A percentile compares a stretch with the other conserved stretches of the same genome.
These are phyloP conservation scores for Pammene aurita DNA, from an alignment of 2,888 invertebrate species.

Conservation along the genomic window DNA sequence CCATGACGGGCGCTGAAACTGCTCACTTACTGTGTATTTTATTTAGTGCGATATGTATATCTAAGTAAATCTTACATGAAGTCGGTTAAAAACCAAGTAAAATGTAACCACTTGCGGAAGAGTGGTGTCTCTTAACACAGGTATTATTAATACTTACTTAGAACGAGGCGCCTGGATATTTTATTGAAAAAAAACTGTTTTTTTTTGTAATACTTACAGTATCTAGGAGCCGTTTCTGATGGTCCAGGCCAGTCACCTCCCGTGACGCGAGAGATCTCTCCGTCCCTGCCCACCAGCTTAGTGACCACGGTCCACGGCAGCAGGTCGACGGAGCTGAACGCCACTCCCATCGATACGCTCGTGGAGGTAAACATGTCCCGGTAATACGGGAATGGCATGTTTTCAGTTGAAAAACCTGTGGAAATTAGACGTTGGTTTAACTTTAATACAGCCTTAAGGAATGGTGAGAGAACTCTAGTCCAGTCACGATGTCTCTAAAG, in stretches of 20 bases:
- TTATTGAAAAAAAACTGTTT: no score
- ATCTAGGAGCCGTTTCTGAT: neutral
- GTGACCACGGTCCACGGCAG: constrained; percentile 68
- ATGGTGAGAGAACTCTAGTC: no score
- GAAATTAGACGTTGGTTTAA: neutral
- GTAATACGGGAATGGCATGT: constrained; percentile 51
- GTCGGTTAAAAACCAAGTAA: no score
- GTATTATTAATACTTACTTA: no score
- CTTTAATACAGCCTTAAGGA: neutral
- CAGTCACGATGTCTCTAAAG: no score
- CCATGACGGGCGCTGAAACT: no score
- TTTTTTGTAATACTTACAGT: neutral
- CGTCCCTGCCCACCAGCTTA: constrained; percentile 52
- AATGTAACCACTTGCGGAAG: no score
- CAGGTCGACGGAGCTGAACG: constrained; percentile 54
- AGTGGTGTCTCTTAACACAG: no score
- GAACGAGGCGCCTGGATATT: no score
- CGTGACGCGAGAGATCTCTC: constrained; percentile 55
- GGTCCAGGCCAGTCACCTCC: neutral
- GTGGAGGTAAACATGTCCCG: constrained; percentile 39
- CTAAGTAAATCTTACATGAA: no score
- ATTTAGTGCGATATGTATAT: no score
- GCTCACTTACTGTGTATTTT: no score
- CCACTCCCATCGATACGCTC: constrained; percentile 51
- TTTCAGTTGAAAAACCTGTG: constrained; percentile 62